Evolutionary conservation across 2,113 vertebrate species (phyloP), one percentile per base, ranked within the genome.

Genomic region (Ophthalmotilapia sp.): DNA sequence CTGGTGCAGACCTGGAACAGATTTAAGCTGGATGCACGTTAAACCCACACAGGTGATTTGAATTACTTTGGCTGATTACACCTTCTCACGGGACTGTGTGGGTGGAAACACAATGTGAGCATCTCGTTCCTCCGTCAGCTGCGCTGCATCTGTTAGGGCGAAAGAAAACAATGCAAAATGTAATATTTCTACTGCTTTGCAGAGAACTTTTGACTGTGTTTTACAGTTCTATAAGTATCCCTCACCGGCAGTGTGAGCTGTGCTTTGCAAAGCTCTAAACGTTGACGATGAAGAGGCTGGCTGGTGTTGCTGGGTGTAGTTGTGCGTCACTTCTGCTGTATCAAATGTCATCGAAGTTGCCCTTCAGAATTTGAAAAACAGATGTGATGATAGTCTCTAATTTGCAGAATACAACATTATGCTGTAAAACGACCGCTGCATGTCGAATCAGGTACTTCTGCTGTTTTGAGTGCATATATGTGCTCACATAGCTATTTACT

Each of bases 41-140:
- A 42, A 15, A 70, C 2, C 36, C 65, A 42, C 65, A 42, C 65
- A 70, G 80, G 55, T 45, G 38, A 60, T 60, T 47, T 13, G 1
- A 60, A 60, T 60, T 60, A 81, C n/a, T 14, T n/a, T 81, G 17
- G 36, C 54, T 81, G 49, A 80, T 54, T 80, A 38, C 49, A 54
- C 31, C 49, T 54, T 9, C 23, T 54, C 62, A 21, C 7, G 7
- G 62, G 62, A 40, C 62, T 1, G 62, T 6, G 36, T n/a, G 60
- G 38, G n/a, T 14, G 62, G 0, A 68, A 40, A 68, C 62, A 40
- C 62, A 42, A 3, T 1, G 38, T 42, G 65, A 23, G 36, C n/a
- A 8, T 40, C 62, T 13, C 15, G 31, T 10, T 62, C 15, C 17
- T 5, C 65, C 13, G 13, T 42, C 65, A 70, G 65, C 65, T 42